Evolutionary conservation across 2,888 invertebrate genomes (phyloP).

Genomic region (Abrostola triplasia): DNA sequence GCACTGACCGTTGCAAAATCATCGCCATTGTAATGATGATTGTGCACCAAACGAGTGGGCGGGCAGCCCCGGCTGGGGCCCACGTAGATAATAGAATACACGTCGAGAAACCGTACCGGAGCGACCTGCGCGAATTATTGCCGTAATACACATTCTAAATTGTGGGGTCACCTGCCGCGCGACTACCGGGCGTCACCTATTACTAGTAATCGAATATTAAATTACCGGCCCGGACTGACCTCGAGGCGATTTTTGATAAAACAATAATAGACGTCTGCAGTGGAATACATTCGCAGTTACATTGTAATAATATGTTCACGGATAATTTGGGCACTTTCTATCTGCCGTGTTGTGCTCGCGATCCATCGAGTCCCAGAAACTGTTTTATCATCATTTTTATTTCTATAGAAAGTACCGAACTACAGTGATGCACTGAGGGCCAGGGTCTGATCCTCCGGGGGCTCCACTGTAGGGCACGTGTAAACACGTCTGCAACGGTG

Average conservation of each 20-base stretch:
- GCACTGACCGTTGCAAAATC: conserved; percentile 55
- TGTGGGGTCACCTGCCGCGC: conserved; percentile 21
- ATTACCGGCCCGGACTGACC: conserved; percentile 24
- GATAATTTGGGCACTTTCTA: conserved; percentile 4
- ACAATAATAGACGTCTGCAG: conserved; percentile 22
- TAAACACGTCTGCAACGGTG: no score
- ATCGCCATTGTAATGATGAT: conserved; percentile 39
- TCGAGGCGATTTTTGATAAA: conserved; percentile 26
- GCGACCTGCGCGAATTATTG: conserved; percentile 41
- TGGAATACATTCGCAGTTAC: conserved; percentile 2
- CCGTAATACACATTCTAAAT: conserved; percentile 44
- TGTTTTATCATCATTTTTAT: no score
- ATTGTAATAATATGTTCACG: neutral
- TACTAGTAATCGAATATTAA: conserved; percentile 48
- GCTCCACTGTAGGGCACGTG: no score
- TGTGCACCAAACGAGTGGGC: conserved; percentile 43
- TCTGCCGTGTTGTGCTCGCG: neutral
- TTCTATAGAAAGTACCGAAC: no score
- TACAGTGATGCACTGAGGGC: no score
- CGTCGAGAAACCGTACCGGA: conserved; percentile 27
- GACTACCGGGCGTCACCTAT: conserved; percentile 53
- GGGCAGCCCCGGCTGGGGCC: conserved; percentile 10
- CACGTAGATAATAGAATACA: conserved; percentile 37
- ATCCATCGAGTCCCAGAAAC: neutral
- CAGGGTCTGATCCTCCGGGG: no score